phyloP scores from a whole-genome alignment of 2,888 invertebrate species.

The Lithodes maja region DNA sequence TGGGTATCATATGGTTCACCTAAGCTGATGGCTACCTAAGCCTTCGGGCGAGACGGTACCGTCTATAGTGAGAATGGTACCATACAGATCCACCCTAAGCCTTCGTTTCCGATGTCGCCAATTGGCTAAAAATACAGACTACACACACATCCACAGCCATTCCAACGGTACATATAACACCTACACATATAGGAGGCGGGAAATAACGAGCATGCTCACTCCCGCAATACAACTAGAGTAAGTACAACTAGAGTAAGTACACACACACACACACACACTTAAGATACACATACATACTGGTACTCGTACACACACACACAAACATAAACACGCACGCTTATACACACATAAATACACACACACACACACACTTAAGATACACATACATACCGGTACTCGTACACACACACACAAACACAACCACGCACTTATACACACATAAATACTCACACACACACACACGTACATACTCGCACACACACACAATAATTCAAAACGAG shows the following conservation, averaged over 20 bases:
- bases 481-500: background rate
- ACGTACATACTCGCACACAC: constrained; percentile 3
- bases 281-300: background rate
- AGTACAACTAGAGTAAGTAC: background rate
- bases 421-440: constrained; percentile 12
- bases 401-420: constrained; percentile 27
- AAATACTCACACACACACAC: constrained; percentile 28
- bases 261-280: constrained; percentile 10
- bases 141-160: no score
- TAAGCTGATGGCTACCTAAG: no score
- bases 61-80: no score
- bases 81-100: no score
- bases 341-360: constrained; percentile 17
- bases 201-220: no score
- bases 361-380: constrained; percentile 2
- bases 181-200: no score
- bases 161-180: no score
- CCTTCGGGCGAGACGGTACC: no score
- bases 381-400: background rate
- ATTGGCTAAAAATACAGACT: no score
- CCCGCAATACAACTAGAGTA: no score
- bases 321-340: background rate
- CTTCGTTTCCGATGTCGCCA: no score
- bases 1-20: no score
- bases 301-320: background rate